Percentiles rank a stretch among this genome's conserved stretches.
These are phyloP conservation scores for Meta bourneti DNA, from an alignment of 2,888 invertebrate genomes.

Conservation along the genomic window DNA sequence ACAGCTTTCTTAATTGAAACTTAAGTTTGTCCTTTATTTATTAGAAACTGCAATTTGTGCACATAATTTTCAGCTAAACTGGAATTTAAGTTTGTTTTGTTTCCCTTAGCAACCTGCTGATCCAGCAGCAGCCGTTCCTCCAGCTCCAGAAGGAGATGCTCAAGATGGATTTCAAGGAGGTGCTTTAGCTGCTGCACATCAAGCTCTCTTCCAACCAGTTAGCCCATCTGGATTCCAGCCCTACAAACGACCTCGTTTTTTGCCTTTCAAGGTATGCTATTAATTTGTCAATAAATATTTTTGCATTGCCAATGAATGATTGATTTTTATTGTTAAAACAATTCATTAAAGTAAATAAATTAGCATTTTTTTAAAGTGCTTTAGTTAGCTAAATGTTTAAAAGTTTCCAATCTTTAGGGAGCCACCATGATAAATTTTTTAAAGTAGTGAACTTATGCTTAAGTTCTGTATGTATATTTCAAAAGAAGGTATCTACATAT, in stretches of 20 bases:
- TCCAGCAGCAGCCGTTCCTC: constrained; percentile 52
- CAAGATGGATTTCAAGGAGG: constrained; percentile 78
- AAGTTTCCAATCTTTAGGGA: too few relatives aligned
- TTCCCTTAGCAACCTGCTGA: constrained; percentile 8
- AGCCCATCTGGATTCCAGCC: constrained; percentile 88
- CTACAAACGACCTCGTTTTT: constrained; percentile 91
- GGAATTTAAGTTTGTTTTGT: not conserved
- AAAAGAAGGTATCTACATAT: too few relatives aligned
- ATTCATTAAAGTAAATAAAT: not conserved
- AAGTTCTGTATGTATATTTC: too few relatives aligned
- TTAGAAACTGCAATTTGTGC: too few relatives aligned
- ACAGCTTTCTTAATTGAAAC: too few relatives aligned
- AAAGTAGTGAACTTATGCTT: too few relatives aligned
- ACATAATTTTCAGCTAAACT: not conserved
- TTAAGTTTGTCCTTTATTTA: too few relatives aligned
- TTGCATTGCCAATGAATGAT: not conserved
- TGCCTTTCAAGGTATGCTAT: constrained; percentile 83
- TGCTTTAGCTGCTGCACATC: constrained; percentile 89
- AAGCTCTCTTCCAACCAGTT: constrained; percentile 92
- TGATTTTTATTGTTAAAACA: not conserved
- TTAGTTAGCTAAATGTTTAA: too few relatives aligned
- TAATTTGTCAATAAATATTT: not conserved
- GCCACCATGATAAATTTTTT: too few relatives aligned
- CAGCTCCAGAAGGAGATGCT: constrained; percentile 70
- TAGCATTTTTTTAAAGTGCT: not conserved